phyloP scores from a whole-genome alignment of 2,113 vertebrate species.

The Tautogolabrus adspersus region DNA sequence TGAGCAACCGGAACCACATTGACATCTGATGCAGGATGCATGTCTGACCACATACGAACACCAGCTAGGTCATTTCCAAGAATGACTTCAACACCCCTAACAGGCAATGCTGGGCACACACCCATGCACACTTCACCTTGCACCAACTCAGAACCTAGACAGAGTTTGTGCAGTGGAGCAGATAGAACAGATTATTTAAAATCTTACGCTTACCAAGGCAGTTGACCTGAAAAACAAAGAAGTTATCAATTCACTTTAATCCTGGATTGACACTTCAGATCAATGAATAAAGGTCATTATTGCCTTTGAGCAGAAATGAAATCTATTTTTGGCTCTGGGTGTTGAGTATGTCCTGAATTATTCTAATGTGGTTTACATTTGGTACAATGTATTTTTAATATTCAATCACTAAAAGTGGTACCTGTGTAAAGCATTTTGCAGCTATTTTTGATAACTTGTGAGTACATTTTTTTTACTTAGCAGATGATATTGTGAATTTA shows the following conservation, averaged over 20 bases:
- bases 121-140: no score
- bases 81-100: no score
- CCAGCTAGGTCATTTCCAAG: no score
- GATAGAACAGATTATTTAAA: conserved; percentile 9
- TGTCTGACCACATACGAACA: no score
- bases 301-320: conserved; percentile 17
- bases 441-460: conserved; percentile 60
- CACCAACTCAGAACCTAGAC: no score
- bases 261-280: background rate
- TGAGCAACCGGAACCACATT: no score
- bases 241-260: background rate
- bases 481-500: conserved; percentile 4
- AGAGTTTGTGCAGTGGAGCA: no score
- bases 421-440: conserved; percentile 58
- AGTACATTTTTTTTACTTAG: conserved; percentile 13
- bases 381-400: conserved; percentile 37
- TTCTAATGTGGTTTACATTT: conserved; percentile 38
- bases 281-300: background rate
- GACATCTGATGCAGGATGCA: no score
- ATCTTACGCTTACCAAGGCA: background rate
- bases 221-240: background rate
- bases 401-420: conserved; percentile 15
- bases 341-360: conserved; percentile 1
- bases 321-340: background rate
- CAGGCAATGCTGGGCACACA: no score